These are phyloP conservation scores for Anthrax anthrax DNA, from an alignment of 2,888 invertebrate species.

Conservation along the genomic window DNA sequence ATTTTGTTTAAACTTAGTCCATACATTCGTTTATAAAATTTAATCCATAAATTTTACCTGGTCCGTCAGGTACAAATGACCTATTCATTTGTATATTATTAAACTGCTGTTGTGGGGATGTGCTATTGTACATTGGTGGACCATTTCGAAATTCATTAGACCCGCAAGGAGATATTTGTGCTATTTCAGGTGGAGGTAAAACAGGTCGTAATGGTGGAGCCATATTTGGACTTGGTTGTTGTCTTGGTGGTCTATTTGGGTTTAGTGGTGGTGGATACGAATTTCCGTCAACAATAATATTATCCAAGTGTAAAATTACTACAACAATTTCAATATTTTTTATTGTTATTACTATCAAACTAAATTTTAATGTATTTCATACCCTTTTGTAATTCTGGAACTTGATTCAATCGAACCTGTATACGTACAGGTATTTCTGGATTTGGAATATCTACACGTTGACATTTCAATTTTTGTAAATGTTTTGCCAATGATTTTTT, in stretches of 20 bases:
- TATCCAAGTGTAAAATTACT: constrained; percentile 66
- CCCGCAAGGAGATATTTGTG: constrained; percentile 23
- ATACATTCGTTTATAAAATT: no score
- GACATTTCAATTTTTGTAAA: constrained; percentile 65
- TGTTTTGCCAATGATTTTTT: constrained; percentile 63
- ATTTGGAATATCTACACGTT: constrained; percentile 76
- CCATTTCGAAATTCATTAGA: constrained; percentile 22
- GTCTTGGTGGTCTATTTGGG: constrained; percentile 28
- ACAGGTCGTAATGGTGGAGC: constrained; percentile 30
- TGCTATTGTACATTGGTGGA: constrained; percentile 30
- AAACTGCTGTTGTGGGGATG: constrained; percentile 26
- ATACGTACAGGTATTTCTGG: constrained; percentile 78
- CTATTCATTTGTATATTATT: constrained; percentile 31
- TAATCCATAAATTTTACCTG: constrained; percentile 25
- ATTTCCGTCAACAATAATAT: constrained; percentile 71
- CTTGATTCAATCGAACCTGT: constrained; percentile 62
- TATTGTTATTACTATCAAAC: no score
- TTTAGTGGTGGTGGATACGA: constrained; percentile 47
- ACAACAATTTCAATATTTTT: no score
- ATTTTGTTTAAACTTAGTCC: no score
- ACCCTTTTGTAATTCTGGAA: constrained; percentile 68
- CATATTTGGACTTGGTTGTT: constrained; percentile 32
- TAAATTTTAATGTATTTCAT: constrained; percentile 1
- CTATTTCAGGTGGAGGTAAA: constrained; percentile 26
- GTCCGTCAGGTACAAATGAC: constrained; percentile 27